These are phyloP conservation scores for Hippoglossus stenolepis DNA, from an alignment of 2,113 vertebrate genomes.

Conservation along the genomic window DNA sequence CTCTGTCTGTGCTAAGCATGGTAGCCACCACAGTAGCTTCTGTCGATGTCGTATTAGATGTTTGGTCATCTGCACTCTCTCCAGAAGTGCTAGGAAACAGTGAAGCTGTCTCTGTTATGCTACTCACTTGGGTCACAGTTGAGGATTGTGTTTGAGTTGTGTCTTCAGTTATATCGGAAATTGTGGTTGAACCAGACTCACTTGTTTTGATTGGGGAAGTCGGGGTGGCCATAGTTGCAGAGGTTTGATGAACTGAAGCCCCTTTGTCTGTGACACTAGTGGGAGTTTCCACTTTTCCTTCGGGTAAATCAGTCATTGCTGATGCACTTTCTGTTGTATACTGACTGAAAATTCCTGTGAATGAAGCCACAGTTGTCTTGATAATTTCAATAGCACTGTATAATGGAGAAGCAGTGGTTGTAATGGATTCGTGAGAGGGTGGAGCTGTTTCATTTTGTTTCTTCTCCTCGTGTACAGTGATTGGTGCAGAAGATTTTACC, in stretches of 20 bases:
- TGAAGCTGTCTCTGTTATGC: background rate
- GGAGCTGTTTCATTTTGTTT: constrained; percentile 14
- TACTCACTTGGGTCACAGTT: background rate
- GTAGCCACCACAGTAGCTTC: background rate
- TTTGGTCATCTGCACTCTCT: constrained; percentile 31
- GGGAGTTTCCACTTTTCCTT: background rate
- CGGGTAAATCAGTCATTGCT: constrained; percentile 12
- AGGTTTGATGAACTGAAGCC: background rate
- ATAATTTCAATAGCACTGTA: constrained; percentile 59
- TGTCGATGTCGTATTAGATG: background rate
- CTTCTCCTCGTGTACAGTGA: background rate
- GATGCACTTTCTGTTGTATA: constrained; percentile 35
- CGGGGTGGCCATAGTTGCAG: background rate
- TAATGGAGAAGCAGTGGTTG: constrained; percentile 43
- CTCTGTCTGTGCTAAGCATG: background rate
- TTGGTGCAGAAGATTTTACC: background rate
- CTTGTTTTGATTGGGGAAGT: background rate
- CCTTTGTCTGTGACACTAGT: background rate
- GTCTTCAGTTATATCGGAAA: background rate
- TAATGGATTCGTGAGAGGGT: constrained; percentile 12
- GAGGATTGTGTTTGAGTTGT: background rate
- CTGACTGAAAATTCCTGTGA: constrained; percentile 54
- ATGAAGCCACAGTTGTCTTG: constrained; percentile 54
- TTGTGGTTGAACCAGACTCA: background rate
- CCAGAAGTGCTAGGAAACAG: background rate